phyloP scores from a whole-genome alignment of 2,888 invertebrate genomes.

The Rugalucina vietnamica region DNA sequence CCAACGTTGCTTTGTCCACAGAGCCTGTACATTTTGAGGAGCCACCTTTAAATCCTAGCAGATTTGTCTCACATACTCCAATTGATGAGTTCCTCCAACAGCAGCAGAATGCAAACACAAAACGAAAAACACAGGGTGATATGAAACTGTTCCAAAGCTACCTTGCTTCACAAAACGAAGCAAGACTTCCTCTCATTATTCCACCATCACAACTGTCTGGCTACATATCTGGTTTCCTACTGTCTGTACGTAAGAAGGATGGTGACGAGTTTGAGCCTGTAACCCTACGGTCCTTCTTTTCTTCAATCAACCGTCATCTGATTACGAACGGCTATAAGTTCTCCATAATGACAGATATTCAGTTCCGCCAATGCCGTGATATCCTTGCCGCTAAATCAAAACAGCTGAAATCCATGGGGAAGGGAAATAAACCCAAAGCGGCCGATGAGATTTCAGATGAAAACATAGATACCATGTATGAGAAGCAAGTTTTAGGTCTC shows the following conservation, averaged over 20 bases:
- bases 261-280: background rate
- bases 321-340: background rate
- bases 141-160: slow-evolving; percentile 66
- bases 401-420: background rate
- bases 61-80: background rate
- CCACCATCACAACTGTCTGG: slow-evolving; percentile 65
- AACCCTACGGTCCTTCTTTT: background rate
- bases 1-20: background rate
- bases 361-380: background rate
- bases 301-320: background rate
- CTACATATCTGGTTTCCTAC: background rate
- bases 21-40: background rate
- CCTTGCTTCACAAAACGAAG: slow-evolving; percentile 64
- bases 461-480: background rate
- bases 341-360: background rate
- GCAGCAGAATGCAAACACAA: slow-evolving; percentile 39
- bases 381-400: background rate
- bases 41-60: background rate
- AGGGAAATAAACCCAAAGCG: background rate
- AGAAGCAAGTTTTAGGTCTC: background rate
- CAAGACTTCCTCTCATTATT: slow-evolving; percentile 62
- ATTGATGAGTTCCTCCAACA: background rate
- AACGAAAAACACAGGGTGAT: slow-evolving; percentile 68
- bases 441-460: background rate
- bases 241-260: background rate